Evolutionary conservation across 2,797 vertebrate genomes (phyloP), one percentile per base, ranked within the genome.

Genomic region (Anomalospiza imberbis): DNA sequence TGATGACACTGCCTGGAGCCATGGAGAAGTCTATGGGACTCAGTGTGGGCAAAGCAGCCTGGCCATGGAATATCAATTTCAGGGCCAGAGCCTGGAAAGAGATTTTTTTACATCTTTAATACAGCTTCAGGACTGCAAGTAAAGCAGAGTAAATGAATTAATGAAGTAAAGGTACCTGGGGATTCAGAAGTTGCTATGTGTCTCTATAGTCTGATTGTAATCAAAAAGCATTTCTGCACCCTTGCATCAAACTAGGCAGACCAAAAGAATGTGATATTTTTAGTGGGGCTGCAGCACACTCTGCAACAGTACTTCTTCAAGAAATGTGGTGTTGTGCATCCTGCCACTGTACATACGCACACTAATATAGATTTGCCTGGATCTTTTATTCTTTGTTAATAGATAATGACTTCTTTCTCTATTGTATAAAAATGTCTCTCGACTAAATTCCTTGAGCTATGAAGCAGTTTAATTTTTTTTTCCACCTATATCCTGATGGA

Each of bases 401-500:
- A 55, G 76, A 71, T 57, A 91, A 78, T 94, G 93, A 88, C 74
- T 79, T 84, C 58, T 79, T 79, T 70, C 65, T 94, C 77, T 88
- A 75, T 65, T 90, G 88, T 89, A 82, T 96, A 97, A 96, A 96
- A 93, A 85, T 85, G 85, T 60, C 32, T 77, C 82, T 94, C 88
- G 84, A 95, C 85, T 90, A 97, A 97, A 90, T 88, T 97, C 95
- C 92, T 96, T 97, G 94, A 96, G 93, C 95, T 96, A 94, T 73
- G 71, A 97, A 96, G 90, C 85, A 84, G 84, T 91, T 90, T 84
- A 90, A 86, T 63, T 53, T 85, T 85, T 89, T 95, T 96, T 97
- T 93, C 91, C 91, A 96, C 92, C 95, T 94, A 93, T 94, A 96
- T 97, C 94, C 95, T 98, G 97, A 98, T 96, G 93, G 97, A 97